A percentile compares a stretch with the other conserved stretches of the same genome.
phyloP scores from a whole-genome alignment of 2,888 invertebrate genomes.

The Plagodis pulveraria region DNA sequence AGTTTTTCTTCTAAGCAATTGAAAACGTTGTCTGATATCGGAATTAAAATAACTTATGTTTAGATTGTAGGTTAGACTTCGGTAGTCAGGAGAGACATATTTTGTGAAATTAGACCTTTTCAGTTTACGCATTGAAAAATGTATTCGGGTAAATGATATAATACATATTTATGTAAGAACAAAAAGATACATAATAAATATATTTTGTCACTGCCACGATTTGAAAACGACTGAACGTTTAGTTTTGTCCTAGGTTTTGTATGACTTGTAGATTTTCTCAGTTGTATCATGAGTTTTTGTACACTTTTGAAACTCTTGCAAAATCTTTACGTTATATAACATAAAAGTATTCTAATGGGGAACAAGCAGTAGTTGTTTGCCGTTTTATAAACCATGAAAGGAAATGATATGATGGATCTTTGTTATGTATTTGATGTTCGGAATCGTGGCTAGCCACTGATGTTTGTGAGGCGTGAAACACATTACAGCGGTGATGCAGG shows the following conservation, averaged over 20 bases:
- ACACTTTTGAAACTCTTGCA: background rate
- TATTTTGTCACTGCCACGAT: constrained; percentile 81
- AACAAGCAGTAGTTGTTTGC: constrained; percentile 42
- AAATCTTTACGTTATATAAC: constrained; percentile 7
- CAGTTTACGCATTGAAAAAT: constrained; percentile 44
- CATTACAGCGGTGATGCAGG: constrained; percentile 62
- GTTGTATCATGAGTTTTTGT: constrained; percentile 2
- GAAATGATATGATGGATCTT: constrained; percentile 38
- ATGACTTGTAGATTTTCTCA: too few relatives aligned
- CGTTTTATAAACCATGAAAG: constrained; percentile 1
- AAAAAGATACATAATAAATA: constrained; percentile 69
- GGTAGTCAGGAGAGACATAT: constrained; percentile 59
- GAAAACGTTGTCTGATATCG: constrained; percentile 17
- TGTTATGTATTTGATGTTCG: constrained; percentile 36
- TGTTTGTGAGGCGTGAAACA: constrained; percentile 73
- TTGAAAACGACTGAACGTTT: constrained; percentile 46
- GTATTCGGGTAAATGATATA: constrained; percentile 50
- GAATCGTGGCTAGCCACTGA: constrained; percentile 39
- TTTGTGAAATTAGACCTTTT: constrained; percentile 60
- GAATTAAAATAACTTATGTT: constrained; percentile 29
- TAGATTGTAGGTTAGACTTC: constrained; percentile 25
- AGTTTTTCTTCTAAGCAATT: constrained; percentile 29
- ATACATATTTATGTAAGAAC: constrained; percentile 53
- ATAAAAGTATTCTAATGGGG: constrained; percentile 43
- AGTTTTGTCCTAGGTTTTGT: constrained; percentile 28